Evolutionary conservation across 2,888 invertebrate species (phyloP).

Genomic region (Zonitis immaculata): DNA sequence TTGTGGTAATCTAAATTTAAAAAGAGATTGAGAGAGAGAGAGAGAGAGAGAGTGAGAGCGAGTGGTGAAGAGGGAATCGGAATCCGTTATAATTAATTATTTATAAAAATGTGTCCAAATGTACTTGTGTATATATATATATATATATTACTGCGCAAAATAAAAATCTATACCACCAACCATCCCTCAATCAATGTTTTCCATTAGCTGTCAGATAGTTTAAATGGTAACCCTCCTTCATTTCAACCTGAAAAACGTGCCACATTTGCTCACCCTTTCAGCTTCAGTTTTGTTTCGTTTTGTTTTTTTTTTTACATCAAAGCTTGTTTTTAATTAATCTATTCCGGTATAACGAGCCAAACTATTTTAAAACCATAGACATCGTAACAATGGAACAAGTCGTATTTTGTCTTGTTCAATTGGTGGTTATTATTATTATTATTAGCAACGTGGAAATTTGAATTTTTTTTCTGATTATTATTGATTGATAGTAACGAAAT

Average conservation of each 20-base stretch:
- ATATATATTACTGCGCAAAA: conserved; percentile 28
- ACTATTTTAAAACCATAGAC: not conserved
- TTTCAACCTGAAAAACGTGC: conserved; percentile 12
- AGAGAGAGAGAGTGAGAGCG: no score
- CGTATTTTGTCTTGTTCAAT: not conserved
- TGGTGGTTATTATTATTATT: no score
- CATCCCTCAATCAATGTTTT: conserved; percentile 27
- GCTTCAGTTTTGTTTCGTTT: no score
- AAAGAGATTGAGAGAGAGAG: no score
- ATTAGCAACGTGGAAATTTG: no score
- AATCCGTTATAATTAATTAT: conserved; percentile 31
- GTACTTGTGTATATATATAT: no score
- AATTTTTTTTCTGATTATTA: no score
- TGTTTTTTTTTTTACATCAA: no score
- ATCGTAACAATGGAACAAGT: not conserved
- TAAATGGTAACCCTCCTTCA: conserved; percentile 21
- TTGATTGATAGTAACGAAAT: no score
- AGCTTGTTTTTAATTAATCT: conserved; percentile 16
- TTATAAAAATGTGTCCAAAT: conserved; percentile 26
- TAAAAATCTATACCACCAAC: conserved; percentile 19
- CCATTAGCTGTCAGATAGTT: conserved; percentile 28
- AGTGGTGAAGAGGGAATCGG: no score
- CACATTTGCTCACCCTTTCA: conserved; percentile 21
- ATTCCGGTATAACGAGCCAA: conserved; percentile 2
- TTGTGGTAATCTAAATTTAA: no score